A percentile compares a stretch with the other conserved stretches of the same genome.
These are phyloP conservation scores for Patella depressa DNA, from an alignment of 2,888 invertebrate species.

Conservation along the genomic window DNA sequence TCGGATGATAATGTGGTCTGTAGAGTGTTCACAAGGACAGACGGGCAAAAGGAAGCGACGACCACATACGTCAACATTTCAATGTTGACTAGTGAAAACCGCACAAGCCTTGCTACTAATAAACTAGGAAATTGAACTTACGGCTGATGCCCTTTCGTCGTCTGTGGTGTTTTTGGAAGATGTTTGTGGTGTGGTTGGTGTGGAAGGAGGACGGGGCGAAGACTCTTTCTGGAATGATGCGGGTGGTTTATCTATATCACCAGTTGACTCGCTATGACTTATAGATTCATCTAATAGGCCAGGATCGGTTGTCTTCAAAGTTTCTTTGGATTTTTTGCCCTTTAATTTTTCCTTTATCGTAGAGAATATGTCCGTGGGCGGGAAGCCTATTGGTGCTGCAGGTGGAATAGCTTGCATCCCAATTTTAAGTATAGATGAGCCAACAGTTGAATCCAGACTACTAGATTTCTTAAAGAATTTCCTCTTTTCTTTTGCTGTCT, in stretches of 20 bases:
- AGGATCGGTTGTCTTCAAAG: neutral
- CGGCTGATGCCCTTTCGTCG: neutral
- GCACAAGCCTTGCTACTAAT: neutral
- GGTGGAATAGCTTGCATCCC: constrained; percentile 43
- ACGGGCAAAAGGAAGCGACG: too few relatives aligned
- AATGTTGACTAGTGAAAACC: too few relatives aligned
- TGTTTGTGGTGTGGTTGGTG: constrained; percentile 31
- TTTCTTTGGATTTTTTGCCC: constrained; percentile 12
- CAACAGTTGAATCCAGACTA: constrained; percentile 51
- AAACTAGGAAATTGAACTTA: neutral
- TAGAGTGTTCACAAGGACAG: too few relatives aligned
- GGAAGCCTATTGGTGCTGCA: constrained; percentile 50
- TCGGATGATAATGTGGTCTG: constrained; percentile 6
- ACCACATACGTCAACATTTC: too few relatives aligned
- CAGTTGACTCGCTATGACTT: neutral
- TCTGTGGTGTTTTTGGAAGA: constrained; percentile 20
- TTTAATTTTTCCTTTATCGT: constrained; percentile 1
- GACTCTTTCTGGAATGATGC: constrained; percentile 6
- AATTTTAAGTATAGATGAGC: constrained; percentile 44
- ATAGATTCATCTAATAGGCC: neutral
- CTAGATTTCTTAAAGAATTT: constrained; percentile 44
- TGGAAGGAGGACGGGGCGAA: constrained; percentile 25
- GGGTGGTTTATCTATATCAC: neutral
- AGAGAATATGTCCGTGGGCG: constrained; percentile 46
- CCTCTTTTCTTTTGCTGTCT: constrained; percentile 48